phyloP scores from a whole-genome alignment of 2,888 invertebrate genomes.

The Tyria jacobaeae region DNA sequence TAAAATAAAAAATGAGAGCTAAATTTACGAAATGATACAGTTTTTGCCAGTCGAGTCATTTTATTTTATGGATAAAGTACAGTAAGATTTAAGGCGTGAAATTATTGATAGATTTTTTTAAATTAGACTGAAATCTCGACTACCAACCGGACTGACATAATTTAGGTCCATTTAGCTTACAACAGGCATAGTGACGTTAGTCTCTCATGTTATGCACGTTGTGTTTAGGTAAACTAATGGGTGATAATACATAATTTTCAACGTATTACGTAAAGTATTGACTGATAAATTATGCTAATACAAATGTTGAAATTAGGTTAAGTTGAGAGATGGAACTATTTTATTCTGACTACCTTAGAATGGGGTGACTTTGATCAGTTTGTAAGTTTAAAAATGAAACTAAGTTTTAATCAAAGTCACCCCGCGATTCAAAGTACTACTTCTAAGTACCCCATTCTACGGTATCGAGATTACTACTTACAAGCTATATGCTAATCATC shows the following conservation, averaged over 20 bases:
- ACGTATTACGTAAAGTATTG: constrained; percentile 32
- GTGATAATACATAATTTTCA: constrained; percentile 43
- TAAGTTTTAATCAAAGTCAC: no score
- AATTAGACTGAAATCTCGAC: constrained; percentile 32
- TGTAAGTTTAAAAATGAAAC: no score
- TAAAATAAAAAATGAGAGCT: not conserved
- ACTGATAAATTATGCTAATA: constrained; percentile 29
- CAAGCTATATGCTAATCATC: no score
- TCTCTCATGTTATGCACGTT: constrained; percentile 30
- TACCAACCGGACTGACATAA: constrained; percentile 35
- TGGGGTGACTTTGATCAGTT: no score
- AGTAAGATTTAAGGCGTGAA: constrained; percentile 39
- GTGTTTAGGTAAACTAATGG: constrained; percentile 41
- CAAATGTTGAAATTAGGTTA: constrained; percentile 15
- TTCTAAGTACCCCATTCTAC: no score
- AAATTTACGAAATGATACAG: constrained; percentile 9
- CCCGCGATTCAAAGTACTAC: no score
- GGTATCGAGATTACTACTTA: not conserved
- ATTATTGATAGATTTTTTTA: constrained; percentile 38
- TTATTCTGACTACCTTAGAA: not conserved
- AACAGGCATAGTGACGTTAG: constrained; percentile 47
- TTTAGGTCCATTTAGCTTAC: constrained; percentile 38
- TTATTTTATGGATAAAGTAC: constrained; percentile 32
- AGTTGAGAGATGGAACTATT: constrained; percentile 1
- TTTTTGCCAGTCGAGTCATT: constrained; percentile 31